Base-by-base conservation (phyloP, 1,140 invertebrate genomes). In the Zeugodacus cucurbitae region DNA sequence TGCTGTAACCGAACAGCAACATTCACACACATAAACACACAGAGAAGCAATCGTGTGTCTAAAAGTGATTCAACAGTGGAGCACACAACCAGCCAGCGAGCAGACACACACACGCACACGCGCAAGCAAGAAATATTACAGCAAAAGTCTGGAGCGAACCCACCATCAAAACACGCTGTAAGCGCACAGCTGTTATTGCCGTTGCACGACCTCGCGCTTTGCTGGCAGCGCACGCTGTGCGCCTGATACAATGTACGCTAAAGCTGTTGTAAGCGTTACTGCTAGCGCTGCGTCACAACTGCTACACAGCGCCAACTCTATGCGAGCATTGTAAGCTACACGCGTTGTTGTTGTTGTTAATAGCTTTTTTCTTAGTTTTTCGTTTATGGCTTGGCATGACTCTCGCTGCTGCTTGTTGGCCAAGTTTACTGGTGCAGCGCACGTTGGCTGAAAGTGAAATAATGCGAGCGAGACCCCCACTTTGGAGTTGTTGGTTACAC, bases 201-300 rank as follows among this genome's bases (percentile, higher is more conserved):
- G 74, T 48, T 54, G 41, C 26, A 54, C 37, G 70, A 14, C n/a
- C 41, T 82, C 41, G 34, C 20, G 20, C 14, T 2, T 82, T 48
- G 41, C 74, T 82, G 11, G n/a, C 41, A 26, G 37, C 8, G n/a
- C 41, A 17, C 44, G 74, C 74, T 82, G 74, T 7, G 37, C 26
- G 41, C 74, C 74, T 48, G 34, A 41, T 82, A 29, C 10, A 2
- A 7, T 34, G 20, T n/a, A 48, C 74, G 74, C 74, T 82, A 82
- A 82, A 82, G 74, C 74, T 82, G 74, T 82, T 82, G 74, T 82
- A 82, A 82, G 74, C 74, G 74, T 48, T 82, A n/a, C 74, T 48
- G 74, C 37, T 26, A 8, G 26, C 37, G 74, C 41, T 82, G 74
- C 22, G 41, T 8, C 11, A 11, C 32, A 29, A 20, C 64, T 34